These are phyloP conservation scores for Gymnarchus niloticus DNA, from an alignment of 2,113 vertebrate genomes.

Conservation along the genomic window DNA sequence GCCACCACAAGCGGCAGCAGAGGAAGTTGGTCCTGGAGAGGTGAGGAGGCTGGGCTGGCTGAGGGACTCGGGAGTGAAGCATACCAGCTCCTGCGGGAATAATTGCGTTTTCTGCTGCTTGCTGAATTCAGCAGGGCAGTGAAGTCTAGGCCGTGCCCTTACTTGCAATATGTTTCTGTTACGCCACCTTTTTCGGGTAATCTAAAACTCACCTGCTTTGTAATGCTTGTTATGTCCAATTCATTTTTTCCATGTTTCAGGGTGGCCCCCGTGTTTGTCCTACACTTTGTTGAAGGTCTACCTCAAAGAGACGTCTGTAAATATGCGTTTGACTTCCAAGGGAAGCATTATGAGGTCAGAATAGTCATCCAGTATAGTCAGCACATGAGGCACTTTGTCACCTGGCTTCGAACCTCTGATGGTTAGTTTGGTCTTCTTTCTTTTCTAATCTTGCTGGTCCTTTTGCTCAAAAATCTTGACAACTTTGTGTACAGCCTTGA, in stretches of 20 bases:
- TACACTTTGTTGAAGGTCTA: constrained; percentile 87
- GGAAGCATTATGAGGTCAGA: constrained; percentile 61
- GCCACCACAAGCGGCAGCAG: constrained; percentile 66
- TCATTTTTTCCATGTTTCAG: constrained; percentile 53
- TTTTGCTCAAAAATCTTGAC: background rate
- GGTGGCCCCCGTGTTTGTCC: constrained; percentile 67
- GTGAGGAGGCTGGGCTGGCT: constrained; percentile 46
- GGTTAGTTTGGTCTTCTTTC: constrained; percentile 60
- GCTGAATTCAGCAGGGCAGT: background rate
- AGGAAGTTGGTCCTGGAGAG: constrained; percentile 73
- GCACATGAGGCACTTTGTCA: constrained; percentile 73
- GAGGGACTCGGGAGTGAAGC: background rate
- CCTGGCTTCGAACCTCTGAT: constrained; percentile 70
- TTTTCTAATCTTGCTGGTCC: background rate
- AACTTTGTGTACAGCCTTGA: background rate
- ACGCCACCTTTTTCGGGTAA: background rate
- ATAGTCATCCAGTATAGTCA: constrained; percentile 72
- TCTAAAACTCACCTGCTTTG: background rate
- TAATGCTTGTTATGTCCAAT: background rate
- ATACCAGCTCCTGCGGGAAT: background rate
- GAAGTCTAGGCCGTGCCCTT: background rate
- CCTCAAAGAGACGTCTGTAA: constrained; percentile 61
- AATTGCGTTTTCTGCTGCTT: background rate
- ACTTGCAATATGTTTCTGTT: background rate
- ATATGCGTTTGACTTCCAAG: constrained; percentile 72